A percentile compares a stretch with the other conserved stretches of the same genome.
These are phyloP conservation scores for Lycaon pictus DNA, from an alignment of 2,113 vertebrate species.

Conservation along the genomic window DNA sequence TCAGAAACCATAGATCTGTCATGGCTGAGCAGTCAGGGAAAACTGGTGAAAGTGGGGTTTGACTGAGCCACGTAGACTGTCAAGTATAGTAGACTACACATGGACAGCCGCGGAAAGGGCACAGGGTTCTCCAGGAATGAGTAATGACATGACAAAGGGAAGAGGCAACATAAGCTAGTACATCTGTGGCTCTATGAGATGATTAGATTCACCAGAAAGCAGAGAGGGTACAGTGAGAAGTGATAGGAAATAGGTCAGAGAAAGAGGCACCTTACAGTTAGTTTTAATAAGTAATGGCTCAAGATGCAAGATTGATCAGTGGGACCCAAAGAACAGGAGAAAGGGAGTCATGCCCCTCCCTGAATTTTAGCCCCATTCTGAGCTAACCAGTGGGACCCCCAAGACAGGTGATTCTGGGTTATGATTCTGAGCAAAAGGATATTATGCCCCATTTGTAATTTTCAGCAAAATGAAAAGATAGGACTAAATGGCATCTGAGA, in stretches of 20 bases:
- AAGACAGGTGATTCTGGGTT: background rate
- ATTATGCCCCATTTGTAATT: slow-evolving; percentile 48
- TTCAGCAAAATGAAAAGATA: slow-evolving; percentile 35
- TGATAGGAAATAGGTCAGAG: background rate
- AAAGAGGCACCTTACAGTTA: background rate
- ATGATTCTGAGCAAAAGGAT: slow-evolving; percentile 24
- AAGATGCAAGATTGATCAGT: background rate
- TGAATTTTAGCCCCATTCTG: background rate
- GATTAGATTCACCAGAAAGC: background rate
- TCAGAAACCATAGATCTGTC: background rate
- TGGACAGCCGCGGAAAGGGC: background rate
- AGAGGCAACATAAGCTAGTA: background rate
- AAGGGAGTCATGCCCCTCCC: background rate
- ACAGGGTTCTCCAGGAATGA: background rate
- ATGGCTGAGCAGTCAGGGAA: slow-evolving; percentile 15
- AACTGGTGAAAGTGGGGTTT: slow-evolving; percentile 2
- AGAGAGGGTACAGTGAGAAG: background rate
- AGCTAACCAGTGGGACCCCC: background rate
- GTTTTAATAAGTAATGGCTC: background rate
- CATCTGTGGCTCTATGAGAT: background rate
- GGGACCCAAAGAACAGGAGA: background rate
- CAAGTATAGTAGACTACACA: background rate
- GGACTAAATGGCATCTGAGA: background rate
- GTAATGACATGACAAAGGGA: background rate
- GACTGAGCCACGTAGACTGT: background rate